These are phyloP conservation scores for Diabrotica undecimpunctata DNA, from an alignment of 1,140 invertebrate species.

Conservation along the genomic window DNA sequence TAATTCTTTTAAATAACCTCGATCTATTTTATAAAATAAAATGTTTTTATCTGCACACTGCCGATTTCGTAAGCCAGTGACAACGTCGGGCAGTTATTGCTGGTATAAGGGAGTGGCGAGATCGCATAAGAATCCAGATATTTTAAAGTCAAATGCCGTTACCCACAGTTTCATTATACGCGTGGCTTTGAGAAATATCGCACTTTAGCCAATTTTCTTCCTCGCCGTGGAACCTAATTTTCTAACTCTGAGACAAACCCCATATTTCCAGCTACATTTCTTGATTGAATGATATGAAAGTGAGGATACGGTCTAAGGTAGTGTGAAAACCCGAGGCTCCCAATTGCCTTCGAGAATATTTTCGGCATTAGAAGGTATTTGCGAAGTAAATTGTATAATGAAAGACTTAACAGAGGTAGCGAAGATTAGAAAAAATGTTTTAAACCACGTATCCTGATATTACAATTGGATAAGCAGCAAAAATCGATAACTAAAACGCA, in stretches of 20 bases:
- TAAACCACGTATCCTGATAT: too few species aligned
- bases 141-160: conserved; percentile 36
- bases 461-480: too few species aligned
- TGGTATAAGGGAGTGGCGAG: conserved; percentile 26
- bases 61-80: background rate
- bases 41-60: too few species aligned
- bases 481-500: too few species aligned
- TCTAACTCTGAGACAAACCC: conserved; percentile 38
- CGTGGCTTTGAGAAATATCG: conserved; percentile 39
- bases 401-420: background rate
- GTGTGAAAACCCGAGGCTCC: background rate
- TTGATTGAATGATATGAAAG: conserved; percentile 41
- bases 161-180: conserved; percentile 36
- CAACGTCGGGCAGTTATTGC: conserved; percentile 11
- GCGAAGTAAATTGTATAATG: background rate
- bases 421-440: too few species aligned
- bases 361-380: background rate
- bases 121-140: conserved; percentile 32
- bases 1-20: too few species aligned
- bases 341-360: conserved; percentile 2
- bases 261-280: conserved; percentile 40
- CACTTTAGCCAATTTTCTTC: conserved; percentile 37
- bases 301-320: background rate
- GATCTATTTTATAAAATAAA: too few species aligned
- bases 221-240: conserved; percentile 37